These are phyloP conservation scores for Halichondria panicea DNA, from an alignment of 37 sponge, comb jelly and placozoan species.

Conservation along the genomic window DNA sequence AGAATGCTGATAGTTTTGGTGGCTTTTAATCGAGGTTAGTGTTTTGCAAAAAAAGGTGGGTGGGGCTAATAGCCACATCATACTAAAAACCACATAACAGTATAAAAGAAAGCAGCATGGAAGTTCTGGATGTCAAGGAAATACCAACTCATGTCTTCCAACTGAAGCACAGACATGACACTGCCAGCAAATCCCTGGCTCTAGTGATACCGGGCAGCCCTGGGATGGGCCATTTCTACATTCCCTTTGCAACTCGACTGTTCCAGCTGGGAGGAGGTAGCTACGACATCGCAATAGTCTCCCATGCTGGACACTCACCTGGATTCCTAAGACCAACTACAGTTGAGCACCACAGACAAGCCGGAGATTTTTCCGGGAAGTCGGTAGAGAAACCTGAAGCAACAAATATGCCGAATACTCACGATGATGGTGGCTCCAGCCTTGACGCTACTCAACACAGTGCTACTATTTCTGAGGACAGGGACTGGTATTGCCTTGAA, in stretches of 20 bases:
- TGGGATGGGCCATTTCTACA: constrained; percentile 72
- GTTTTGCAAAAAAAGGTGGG: too few relatives aligned
- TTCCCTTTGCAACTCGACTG: constrained; percentile 63
- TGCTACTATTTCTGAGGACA: too few relatives aligned
- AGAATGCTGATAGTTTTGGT: too few relatives aligned
- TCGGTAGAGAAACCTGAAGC: background rate
- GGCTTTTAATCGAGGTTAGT: too few relatives aligned
- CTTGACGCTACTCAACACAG: background rate
- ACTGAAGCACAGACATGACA: background rate
- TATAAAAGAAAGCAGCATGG: too few relatives aligned
- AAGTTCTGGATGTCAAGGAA: constrained; percentile 20
- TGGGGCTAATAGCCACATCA: too few relatives aligned
- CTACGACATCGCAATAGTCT: constrained; percentile 56
- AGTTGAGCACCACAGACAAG: background rate
- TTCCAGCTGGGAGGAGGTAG: constrained; percentile 36
- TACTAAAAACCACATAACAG: too few relatives aligned
- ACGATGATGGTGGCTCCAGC: background rate
- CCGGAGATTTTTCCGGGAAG: background rate
- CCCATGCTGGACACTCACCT: constrained; percentile 83
- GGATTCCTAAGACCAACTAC: constrained; percentile 13
- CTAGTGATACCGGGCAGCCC: constrained; percentile 80
- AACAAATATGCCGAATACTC: background rate
- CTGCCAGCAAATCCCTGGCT: background rate
- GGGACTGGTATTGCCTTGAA: constrained; percentile 57
- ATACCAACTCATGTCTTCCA: constrained; percentile 66